Base-by-base conservation (phyloP, 2,888 invertebrate genomes). In the Clistopyga incitator region DNA sequence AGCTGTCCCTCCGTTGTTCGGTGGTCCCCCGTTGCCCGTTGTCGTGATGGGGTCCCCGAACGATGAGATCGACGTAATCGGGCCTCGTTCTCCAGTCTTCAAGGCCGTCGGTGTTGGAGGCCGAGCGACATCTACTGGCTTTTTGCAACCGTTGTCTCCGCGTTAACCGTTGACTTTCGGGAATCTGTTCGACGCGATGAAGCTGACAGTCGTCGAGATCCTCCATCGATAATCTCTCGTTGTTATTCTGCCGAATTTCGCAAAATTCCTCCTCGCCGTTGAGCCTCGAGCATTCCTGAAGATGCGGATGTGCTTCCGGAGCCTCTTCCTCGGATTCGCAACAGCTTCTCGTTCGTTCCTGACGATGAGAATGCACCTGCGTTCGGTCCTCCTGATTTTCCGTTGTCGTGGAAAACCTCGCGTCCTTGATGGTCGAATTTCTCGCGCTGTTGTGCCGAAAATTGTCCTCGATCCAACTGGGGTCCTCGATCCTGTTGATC, bases 41-140 rank as follows among this genome's bases (percentile, higher is more conserved):
- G 20, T 64, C 47, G 74, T 65, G 76, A 82, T 85, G 75, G 23
- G 84, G 67, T 64, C 72, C 81, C 82, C 85, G 71, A 80, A 81
- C 79, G 38, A 80, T 67, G 6, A 67, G 68, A 61, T 75, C 80
- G 56, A 78, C 77, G 77, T 70, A 68, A 61, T 78, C 79, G 23
- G 86, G 13, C 78, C 83, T 75, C 68, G 71, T 59, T 29, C 25
- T 64, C 74, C 78, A 82, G 74, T 78, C 20, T 20, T 65, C 52
- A 8, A 23, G 10, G 38, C 72, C 50, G 61, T 75, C 54, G 67
- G 15, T 45, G 10, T 34, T 56, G 3, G 68, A 6, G 6, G 47
- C 34, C 18, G 56, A 59, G n/a, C 15, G 38, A 54, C 23, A 42
- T 15, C 42, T 25, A 15, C 67, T 42, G 4, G 67, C 25, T 18